These are phyloP conservation scores for Macrochelys suwanniensis DNA, from an alignment of 2,797 vertebrate genomes.

Conservation along the genomic window DNA sequence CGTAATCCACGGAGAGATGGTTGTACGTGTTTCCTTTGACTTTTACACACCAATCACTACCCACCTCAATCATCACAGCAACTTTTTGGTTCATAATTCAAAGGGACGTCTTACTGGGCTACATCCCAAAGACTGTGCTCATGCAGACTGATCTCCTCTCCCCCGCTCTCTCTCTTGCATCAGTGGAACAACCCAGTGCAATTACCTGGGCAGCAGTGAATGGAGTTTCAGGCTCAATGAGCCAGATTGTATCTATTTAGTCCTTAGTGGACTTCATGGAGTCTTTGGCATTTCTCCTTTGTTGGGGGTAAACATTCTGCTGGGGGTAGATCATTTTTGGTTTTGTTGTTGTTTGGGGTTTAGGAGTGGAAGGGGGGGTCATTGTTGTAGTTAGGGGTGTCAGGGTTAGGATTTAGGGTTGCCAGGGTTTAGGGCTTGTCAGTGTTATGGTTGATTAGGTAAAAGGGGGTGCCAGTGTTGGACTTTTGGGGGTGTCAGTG, in stretches of 20 bases:
- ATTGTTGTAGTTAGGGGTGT: not conserved
- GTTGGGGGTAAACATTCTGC: fast-evolving
- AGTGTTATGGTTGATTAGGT: too few species aligned
- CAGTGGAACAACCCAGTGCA: not conserved
- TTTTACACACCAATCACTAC: not conserved
- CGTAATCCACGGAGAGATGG: slow-evolving; percentile 77
- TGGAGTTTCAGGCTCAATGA: not conserved
- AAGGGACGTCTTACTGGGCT: not conserved
- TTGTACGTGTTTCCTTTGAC: slow-evolving; percentile 65
- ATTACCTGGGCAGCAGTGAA: not conserved
- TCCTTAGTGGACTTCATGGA: not conserved
- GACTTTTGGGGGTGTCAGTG: too few species aligned
- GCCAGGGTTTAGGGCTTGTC: too few species aligned
- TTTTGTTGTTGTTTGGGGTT: not conserved
- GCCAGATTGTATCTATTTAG: not conserved
- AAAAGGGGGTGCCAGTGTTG: too few species aligned
- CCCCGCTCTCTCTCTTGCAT: not conserved
- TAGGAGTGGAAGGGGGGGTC: not conserved
- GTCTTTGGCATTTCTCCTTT: not conserved
- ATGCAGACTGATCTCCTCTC: not conserved
- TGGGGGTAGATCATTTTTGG: not conserved
- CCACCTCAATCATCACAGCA: not conserved
- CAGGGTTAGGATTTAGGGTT: too few species aligned
- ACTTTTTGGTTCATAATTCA: not conserved
- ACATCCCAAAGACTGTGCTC: not conserved